These are phyloP conservation scores for Globicephala melas DNA, from an alignment of 2,113 vertebrate species.

Conservation along the genomic window DNA sequence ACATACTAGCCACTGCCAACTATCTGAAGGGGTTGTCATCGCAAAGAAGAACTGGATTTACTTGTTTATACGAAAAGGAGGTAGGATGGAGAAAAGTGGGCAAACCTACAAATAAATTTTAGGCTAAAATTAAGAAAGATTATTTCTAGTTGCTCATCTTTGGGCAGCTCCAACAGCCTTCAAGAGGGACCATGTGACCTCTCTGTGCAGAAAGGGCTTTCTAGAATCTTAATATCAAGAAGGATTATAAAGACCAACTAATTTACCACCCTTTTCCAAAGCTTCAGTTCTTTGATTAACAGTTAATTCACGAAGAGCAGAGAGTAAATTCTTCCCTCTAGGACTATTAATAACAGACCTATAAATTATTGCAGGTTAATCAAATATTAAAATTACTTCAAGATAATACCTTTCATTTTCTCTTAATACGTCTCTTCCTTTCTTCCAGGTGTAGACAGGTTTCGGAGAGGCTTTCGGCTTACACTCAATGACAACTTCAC, in stretches of 20 bases:
- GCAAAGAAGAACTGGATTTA: neutral
- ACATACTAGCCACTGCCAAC: neutral
- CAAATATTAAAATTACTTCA: neutral
- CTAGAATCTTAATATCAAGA: neutral
- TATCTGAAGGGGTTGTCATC: neutral
- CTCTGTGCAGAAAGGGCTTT: neutral
- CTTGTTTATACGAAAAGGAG: neutral
- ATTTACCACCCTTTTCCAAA: neutral
- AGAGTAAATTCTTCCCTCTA: neutral
- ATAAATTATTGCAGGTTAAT: neutral
- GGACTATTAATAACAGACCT: neutral
- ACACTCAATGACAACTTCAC: conserved; percentile 94
- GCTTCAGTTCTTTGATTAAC: neutral
- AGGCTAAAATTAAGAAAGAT: neutral
- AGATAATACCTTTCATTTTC: conserved; percentile 91
- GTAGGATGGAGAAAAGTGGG: neutral
- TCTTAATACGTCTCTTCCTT: conserved; percentile 88
- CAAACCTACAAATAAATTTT: neutral
- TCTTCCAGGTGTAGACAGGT: conserved; percentile 94
- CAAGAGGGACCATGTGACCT: neutral
- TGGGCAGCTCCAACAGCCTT: neutral
- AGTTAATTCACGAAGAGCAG: neutral
- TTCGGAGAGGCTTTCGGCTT: conserved; percentile 96
- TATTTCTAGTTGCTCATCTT: neutral
- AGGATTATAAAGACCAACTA: neutral